Conservation (phyloP, 2,797 vertebrate species). For the Scomberomorus guttatus region DNA sequence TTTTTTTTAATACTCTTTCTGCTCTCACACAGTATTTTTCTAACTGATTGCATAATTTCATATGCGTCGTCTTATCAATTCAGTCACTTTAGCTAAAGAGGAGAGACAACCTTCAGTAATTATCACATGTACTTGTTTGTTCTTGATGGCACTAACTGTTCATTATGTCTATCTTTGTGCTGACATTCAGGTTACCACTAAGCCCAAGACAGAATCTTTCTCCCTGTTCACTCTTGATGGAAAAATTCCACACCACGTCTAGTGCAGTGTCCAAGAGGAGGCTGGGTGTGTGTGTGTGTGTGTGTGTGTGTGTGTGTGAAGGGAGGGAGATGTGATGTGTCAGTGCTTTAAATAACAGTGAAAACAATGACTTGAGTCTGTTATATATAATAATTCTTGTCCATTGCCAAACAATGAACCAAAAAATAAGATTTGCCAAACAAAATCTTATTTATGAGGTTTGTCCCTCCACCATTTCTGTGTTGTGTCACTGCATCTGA, state of each 20-base stretch:
- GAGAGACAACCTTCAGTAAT: slow-evolving; percentile 50
- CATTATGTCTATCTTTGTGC: slow-evolving; percentile 32
- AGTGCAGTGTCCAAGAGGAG: slow-evolving; percentile 42
- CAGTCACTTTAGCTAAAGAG: slow-evolving; percentile 21
- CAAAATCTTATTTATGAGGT: not conserved
- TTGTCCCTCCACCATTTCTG: slow-evolving; percentile 21
- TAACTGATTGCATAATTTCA: not conserved
- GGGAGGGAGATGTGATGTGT: slow-evolving; percentile 51
- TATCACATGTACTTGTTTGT: slow-evolving; percentile 24
- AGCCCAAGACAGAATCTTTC: slow-evolving; percentile 20
- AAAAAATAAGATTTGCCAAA: not conserved
- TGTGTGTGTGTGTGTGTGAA: slow-evolving; percentile 37
- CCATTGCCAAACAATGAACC: too few species aligned
- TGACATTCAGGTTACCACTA: slow-evolving; percentile 35
- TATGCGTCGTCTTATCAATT: not conserved
- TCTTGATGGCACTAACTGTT: slow-evolving; percentile 32
- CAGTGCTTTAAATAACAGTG: slow-evolving; percentile 71
- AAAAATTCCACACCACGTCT: slow-evolving; percentile 62
- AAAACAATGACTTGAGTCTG: slow-evolving; percentile 73
- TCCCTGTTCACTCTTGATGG: slow-evolving; percentile 35
- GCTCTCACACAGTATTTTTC: not conserved
- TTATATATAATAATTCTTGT: slow-evolving; percentile 38
- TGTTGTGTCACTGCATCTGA: slow-evolving; percentile 10
- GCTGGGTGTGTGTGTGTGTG: slow-evolving; percentile 18
- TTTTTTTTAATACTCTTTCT: slow-evolving; percentile 9